Evolutionary conservation across 2,797 vertebrate species (phyloP).

Genomic region (Triplophysa bombifrons): DNA sequence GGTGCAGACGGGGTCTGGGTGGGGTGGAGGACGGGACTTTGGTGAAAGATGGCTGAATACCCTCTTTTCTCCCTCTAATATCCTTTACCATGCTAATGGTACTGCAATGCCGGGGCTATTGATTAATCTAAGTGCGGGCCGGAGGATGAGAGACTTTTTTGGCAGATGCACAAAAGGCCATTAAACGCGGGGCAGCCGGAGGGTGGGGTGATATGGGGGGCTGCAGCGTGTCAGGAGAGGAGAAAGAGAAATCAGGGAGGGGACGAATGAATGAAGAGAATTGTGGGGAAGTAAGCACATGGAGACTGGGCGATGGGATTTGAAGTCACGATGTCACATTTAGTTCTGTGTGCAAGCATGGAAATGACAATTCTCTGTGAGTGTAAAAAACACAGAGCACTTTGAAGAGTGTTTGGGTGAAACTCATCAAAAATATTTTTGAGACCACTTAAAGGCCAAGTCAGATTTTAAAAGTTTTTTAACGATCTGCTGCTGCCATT

Average conservation of each 20-base stretch:
- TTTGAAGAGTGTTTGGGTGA: too few relatives aligned
- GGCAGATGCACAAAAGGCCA: slow-evolving; percentile 70
- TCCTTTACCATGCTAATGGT: slow-evolving; percentile 63
- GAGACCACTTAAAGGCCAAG: too few relatives aligned
- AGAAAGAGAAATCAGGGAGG: slow-evolving; percentile 54
- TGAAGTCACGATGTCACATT: slow-evolving; percentile 8
- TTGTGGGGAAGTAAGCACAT: slow-evolving; percentile 55
- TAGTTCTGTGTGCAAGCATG: slow-evolving; percentile 10
- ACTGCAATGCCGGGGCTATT: slow-evolving; percentile 65
- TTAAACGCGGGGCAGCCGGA: slow-evolving; percentile 59
- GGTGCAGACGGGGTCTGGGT: slow-evolving; percentile 10
- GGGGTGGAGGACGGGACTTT: slow-evolving; percentile 46
- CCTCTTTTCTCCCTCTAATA: slow-evolving; percentile 55
- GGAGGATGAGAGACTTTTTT: slow-evolving; percentile 72
- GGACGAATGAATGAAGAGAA: slow-evolving; percentile 60
- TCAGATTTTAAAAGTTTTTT: too few relatives aligned
- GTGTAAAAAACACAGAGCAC: not conserved
- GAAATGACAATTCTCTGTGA: not conserved
- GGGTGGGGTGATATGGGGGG: slow-evolving; percentile 44
- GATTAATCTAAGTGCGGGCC: slow-evolving; percentile 75
- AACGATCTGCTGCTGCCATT: too few relatives aligned
- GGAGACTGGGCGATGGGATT: not conserved
- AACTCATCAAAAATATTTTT: too few relatives aligned
- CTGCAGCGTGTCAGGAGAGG: slow-evolving; percentile 53
- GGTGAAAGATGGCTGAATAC: slow-evolving; percentile 57